These are phyloP conservation scores for Laodelphax striatellus DNA, from an alignment of 1,140 invertebrate species.

Conservation along the genomic window DNA sequence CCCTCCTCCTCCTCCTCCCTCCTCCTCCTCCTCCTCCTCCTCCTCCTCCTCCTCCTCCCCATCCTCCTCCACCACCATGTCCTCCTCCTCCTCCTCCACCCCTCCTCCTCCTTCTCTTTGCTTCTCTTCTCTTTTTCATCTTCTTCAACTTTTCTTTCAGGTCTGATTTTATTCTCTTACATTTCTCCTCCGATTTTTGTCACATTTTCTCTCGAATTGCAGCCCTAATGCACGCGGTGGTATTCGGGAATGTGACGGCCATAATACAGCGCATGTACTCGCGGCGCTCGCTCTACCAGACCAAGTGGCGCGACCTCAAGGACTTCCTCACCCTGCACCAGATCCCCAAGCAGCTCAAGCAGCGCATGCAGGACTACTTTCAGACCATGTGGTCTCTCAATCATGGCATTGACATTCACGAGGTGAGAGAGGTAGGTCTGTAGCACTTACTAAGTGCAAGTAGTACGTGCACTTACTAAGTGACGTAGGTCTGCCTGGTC, in stretches of 20 bases:
- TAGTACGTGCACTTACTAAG: too few relatives aligned
- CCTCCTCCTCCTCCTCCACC: too few relatives aligned
- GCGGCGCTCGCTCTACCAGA: constrained; percentile 91
- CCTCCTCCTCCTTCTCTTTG: too few relatives aligned
- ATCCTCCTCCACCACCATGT: too few relatives aligned
- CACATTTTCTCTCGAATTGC: constrained; percentile 23
- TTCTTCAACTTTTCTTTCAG: too few relatives aligned
- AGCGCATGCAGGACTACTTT: constrained; percentile 96
- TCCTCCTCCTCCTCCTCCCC: too few relatives aligned
- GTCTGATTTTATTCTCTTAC: too few relatives aligned
- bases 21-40: too few relatives aligned
- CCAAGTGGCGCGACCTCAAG: constrained; percentile 91
- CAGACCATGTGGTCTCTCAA: constrained; percentile 98
- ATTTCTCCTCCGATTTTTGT: too few relatives aligned
- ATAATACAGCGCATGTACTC: constrained; percentile 98
- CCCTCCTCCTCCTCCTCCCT: too few relatives aligned
- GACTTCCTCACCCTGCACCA: constrained; percentile 94
- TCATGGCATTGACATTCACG: constrained; percentile 96
- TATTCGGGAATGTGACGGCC: constrained; percentile 98
- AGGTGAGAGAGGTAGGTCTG: constrained; percentile 46
- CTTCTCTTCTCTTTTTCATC: too few relatives aligned
- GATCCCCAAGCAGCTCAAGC: constrained; percentile 89
- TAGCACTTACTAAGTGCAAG: too few relatives aligned
- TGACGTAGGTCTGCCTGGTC: constrained; percentile 11
- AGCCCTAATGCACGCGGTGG: constrained; percentile 97